A percentile compares a stretch with the other conserved stretches of the same genome.
Evolutionary conservation across 2,888 invertebrate genomes (phyloP).

Genomic region (Pristionchus entomophagus): DNA sequence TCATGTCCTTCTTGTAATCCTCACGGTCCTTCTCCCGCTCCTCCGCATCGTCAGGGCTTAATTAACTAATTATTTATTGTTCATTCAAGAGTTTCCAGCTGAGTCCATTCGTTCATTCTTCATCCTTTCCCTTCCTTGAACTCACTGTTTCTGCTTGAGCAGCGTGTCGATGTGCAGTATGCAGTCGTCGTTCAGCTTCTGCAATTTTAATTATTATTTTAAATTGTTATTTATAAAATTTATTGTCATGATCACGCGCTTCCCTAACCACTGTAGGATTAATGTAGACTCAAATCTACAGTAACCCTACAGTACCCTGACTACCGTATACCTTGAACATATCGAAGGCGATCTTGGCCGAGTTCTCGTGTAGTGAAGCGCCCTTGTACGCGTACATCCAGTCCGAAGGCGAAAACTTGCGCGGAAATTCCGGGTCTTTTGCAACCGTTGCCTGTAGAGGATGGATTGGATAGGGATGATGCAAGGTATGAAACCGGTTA

Average conservation of each 20-base stretch:
- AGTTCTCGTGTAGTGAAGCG: not conserved
- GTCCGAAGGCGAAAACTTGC: not conserved
- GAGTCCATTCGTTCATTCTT: no score
- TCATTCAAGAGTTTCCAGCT: no score
- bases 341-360: not conserved
- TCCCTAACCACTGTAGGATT: no score
- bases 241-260: no score
- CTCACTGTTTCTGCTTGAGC: conserved; percentile 3
- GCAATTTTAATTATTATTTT: not conserved
- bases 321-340: not conserved
- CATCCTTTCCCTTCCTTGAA: no score
- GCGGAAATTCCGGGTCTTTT: not conserved
- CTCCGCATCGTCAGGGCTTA: not conserved
- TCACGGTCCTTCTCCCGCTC: not conserved
- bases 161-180: not conserved
- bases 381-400: not conserved
- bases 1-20: not conserved
- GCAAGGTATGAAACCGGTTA: no score
- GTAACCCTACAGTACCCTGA: not conserved
- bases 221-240: no score
- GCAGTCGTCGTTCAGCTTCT: not conserved
- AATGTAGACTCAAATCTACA: no score
- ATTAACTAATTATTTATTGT: no score
- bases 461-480: no score
- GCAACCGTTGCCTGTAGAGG: no score